phyloP scores from a whole-genome alignment of 2,113 vertebrate genomes.

The Leiothrix lutea region DNA sequence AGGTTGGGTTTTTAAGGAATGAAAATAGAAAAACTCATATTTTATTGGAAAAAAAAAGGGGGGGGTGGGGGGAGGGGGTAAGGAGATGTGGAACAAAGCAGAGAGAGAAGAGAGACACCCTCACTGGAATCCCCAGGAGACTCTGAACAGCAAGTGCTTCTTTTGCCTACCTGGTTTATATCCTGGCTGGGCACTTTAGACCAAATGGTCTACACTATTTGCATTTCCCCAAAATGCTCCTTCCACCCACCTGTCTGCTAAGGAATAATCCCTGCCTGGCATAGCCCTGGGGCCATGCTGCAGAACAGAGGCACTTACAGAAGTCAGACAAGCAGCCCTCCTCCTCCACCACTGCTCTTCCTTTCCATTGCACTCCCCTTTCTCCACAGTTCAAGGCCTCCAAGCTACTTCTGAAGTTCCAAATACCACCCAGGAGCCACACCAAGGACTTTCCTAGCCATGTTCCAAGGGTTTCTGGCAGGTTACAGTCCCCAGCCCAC shows the following conservation, averaged over 20 bases:
- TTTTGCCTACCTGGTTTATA: not conserved
- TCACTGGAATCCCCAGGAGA: not conserved
- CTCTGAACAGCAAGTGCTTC: not conserved
- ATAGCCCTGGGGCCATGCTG: not conserved
- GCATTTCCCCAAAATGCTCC: not conserved
- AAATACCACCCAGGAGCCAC: not conserved
- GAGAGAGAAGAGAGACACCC: not conserved
- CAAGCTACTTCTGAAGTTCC: not conserved
- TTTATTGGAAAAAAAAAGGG: not conserved
- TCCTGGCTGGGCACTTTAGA: not conserved
- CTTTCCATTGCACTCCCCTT: not conserved
- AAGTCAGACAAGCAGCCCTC: not conserved
- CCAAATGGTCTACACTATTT: not conserved
- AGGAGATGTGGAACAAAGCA: not conserved
- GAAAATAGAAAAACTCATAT: not conserved
- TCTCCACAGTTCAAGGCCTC: not conserved
- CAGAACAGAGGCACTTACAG: not conserved
- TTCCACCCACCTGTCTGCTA: not conserved
- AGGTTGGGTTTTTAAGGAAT: not conserved
- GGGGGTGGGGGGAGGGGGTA: rapidly evolving
- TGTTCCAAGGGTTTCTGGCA: not conserved
- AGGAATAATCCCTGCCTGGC: not conserved
- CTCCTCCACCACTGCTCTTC: not conserved
- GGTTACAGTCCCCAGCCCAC: not conserved
- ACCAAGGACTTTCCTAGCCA: not conserved